phyloP scores from a whole-genome alignment of 2,797 vertebrate species.

The Rhinophrynus dorsalis region DNA sequence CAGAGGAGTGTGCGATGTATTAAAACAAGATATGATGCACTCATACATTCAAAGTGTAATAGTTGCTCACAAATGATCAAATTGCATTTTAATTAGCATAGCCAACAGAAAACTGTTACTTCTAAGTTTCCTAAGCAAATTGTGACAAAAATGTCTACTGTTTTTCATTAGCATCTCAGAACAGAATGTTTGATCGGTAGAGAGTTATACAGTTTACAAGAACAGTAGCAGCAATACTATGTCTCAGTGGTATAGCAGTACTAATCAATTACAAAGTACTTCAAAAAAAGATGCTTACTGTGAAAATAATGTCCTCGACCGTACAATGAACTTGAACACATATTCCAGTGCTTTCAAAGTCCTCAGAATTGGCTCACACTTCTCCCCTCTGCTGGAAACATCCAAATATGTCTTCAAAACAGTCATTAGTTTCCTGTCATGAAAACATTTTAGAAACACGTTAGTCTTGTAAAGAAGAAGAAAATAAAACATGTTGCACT shows the following conservation, averaged over 20 bases:
- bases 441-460: slow-evolving; percentile 21
- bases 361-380: slow-evolving; percentile 90
- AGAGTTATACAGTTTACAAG: not conserved
- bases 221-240: slow-evolving; percentile 20
- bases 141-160: not conserved
- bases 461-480: not conserved
- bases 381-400: slow-evolving; percentile 88
- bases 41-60: too few species aligned
- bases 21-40: too few species aligned
- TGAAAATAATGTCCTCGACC: slow-evolving; percentile 93
- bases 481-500: not conserved
- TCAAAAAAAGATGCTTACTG: slow-evolving; percentile 81
- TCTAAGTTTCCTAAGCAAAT: slow-evolving; percentile 9
- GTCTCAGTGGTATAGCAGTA: slow-evolving; percentile 27
- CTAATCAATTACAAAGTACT: slow-evolving; percentile 48
- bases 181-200: slow-evolving; percentile 24
- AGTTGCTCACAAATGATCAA: too few species aligned
- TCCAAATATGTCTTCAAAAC: slow-evolving; percentile 95
- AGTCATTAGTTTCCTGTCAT: slow-evolving; percentile 88
- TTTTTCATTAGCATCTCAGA: slow-evolving; percentile 28
- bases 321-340: slow-evolving; percentile 98
- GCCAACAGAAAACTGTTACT: not conserved
- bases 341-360: slow-evolving; percentile 97
- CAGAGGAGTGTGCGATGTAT: too few species aligned
- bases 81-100: too few species aligned